Conservation (phyloP, 2,797 vertebrate species). For the Pteronotus mesoamericanus region DNA sequence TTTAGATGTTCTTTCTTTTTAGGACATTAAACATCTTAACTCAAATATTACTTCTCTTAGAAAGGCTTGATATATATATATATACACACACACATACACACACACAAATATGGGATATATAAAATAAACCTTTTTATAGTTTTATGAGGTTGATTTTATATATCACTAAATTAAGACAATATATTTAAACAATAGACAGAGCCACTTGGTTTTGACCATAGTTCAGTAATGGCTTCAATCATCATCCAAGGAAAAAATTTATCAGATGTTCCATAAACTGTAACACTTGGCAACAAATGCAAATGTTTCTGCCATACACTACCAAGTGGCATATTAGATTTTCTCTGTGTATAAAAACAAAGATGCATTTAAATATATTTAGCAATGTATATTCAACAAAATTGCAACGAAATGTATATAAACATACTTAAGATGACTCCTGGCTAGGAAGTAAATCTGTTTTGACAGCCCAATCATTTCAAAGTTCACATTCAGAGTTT, state of each 20-base stretch:
- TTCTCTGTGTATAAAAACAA: conserved; percentile 32
- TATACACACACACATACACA: not conserved
- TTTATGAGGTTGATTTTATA: too few relatives aligned
- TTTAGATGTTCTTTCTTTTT: not conserved
- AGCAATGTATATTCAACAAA: conserved; percentile 1
- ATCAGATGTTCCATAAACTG: conserved; percentile 16
- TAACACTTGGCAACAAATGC: conserved; percentile 1
- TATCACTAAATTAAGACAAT: not conserved
- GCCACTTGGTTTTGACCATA: not conserved
- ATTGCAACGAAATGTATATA: not conserved
- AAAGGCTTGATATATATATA: not conserved
- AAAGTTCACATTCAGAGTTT: conserved; percentile 11
- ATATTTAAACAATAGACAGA: not conserved
- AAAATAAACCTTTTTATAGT: not conserved
- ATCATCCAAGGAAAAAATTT: not conserved
- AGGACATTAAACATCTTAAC: not conserved
- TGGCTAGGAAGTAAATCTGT: conserved; percentile 30
- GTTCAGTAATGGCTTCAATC: not conserved
- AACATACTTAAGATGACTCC: conserved; percentile 30
- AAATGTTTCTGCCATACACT: conserved; percentile 10
- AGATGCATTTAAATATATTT: conserved; percentile 8
- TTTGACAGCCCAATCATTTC: not conserved
- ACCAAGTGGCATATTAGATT: not conserved
- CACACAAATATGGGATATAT: not conserved
- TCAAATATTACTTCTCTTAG: not conserved